Percentiles rank a stretch among this genome's conserved stretches.
phyloP scores from a whole-genome alignment of 2,888 invertebrate genomes.

The Eristalis pertinax region DNA sequence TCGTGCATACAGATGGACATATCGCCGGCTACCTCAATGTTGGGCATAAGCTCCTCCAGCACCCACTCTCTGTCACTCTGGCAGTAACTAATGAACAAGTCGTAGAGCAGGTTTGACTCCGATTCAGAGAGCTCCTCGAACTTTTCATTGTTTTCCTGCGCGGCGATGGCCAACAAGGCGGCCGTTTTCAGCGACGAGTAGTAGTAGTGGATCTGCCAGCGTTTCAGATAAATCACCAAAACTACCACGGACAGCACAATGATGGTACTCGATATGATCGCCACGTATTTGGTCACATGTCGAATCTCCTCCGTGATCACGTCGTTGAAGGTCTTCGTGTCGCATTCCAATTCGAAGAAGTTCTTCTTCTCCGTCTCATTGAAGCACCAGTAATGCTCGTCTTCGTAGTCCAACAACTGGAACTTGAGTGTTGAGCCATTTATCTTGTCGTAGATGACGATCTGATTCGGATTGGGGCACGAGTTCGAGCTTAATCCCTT shows the following conservation, averaged over 20 bases:
- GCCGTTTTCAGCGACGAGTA: conserved; percentile 84
- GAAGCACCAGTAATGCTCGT: conserved; percentile 79
- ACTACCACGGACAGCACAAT: conserved; percentile 73
- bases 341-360: conserved; percentile 75
- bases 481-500: conserved; percentile 9
- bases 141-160: conserved; percentile 79
- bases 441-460: conserved; percentile 52
- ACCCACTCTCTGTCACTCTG: conserved; percentile 86
- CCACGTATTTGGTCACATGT: conserved; percentile 72
- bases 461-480: conserved; percentile 54
- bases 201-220: conserved; percentile 84
- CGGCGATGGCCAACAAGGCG: conserved; percentile 83
- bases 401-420: conserved; percentile 79
- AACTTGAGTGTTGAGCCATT: conserved; percentile 75
- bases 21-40: conserved; percentile 84
- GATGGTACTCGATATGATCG: conserved; percentile 73
- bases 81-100: conserved; percentile 87
- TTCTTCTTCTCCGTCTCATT: conserved; percentile 77
- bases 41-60: conserved; percentile 84
- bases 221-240: conserved; percentile 82
- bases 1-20: conserved; percentile 87
- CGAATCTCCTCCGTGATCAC: conserved; percentile 71
- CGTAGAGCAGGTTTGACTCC: conserved; percentile 82
- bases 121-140: conserved; percentile 74
- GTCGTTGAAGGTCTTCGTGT: conserved; percentile 55